Evolutionary conservation across 1,140 invertebrate genomes (phyloP), one percentile per base, ranked within the genome.

Genomic region (Atta cephalotes): DNA sequence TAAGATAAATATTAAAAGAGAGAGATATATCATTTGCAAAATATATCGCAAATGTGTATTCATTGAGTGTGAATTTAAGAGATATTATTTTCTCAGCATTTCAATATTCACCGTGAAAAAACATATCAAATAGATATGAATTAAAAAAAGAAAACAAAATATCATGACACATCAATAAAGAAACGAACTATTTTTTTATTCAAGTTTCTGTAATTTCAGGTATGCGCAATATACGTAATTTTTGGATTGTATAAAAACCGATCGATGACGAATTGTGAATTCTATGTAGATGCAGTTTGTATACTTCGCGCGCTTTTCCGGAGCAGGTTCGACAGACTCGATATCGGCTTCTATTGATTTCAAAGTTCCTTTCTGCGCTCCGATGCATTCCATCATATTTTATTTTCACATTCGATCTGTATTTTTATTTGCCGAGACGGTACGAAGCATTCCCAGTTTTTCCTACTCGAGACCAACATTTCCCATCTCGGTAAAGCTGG

Each of bases 311-410:
- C 21, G 25, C 58, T 76, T 62, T 84, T 62, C 56, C 39, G 49
- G 28, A 51, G 18, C 72, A 72, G 21, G 12, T 76, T 56, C 28
- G 80, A 56, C 80, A 28, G 39, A 84, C 39, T 39, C 25, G 25
- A n/a, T 62, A 51, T 84, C 56, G 70, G 56, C 35, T 84, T 74
- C 21, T 84, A 84, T 84, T 84, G 70, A 84, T 84, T 76, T 62
- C 10, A 3, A 84, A 76, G 79, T 76, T 63, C 35, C 28, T 62
- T 84, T 51, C 28, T 18, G 21, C 25, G 66, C 66, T 35, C n/a
- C 25, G 31, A 14, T 25, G 28, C 39, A 21, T 74, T 9, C 39
- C 68, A 31, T 84, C 80, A 84, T 84, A 84, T 84, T 84, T 82
- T 82, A 82, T 74, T 62, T 84, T 60, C 53, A 74, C 70, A 74